phyloP scores from a whole-genome alignment of 2,888 invertebrate genomes.

The Cacoxenus indagator region DNA sequence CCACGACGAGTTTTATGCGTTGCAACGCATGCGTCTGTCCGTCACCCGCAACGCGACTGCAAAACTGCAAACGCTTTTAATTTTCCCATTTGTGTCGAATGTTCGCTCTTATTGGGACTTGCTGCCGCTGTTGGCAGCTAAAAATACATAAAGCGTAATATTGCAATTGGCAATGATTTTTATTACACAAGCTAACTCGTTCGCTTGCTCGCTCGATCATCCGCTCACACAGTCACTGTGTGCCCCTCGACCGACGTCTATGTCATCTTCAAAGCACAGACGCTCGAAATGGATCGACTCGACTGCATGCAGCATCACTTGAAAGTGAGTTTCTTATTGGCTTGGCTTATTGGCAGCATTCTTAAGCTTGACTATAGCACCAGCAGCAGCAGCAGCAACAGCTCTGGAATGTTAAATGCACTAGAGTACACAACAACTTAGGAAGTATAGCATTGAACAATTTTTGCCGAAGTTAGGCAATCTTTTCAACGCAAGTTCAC shows the following conservation, averaged over 20 bases:
- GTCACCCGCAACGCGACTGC: background rate
- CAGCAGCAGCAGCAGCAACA: background rate
- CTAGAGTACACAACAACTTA: background rate
- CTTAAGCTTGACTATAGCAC: background rate
- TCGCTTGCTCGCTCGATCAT: background rate
- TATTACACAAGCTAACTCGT: constrained; percentile 44
- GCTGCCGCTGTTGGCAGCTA: constrained; percentile 10
- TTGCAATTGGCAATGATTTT: constrained; percentile 65
- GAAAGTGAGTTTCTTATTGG: constrained; percentile 53
- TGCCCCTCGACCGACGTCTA: background rate
- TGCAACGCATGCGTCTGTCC: no score
- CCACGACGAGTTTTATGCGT: background rate
- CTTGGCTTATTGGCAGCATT: background rate
- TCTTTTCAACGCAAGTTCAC: constrained; percentile 41
- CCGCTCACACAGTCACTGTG: background rate
- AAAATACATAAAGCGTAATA: constrained; percentile 51
- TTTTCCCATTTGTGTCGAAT: constrained; percentile 43
- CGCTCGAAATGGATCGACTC: no score
- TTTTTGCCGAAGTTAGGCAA: constrained; percentile 19
- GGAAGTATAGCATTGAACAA: background rate
- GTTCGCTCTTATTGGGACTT: background rate
- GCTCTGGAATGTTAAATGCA: constrained; percentile 29
- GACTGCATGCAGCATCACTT: constrained; percentile 29
- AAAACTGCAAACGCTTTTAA: constrained; percentile 42
- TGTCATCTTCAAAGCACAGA: no score